Evolutionary conservation across 2,797 vertebrate species (phyloP).

Genomic region (Micropoecilia bifurca): DNA sequence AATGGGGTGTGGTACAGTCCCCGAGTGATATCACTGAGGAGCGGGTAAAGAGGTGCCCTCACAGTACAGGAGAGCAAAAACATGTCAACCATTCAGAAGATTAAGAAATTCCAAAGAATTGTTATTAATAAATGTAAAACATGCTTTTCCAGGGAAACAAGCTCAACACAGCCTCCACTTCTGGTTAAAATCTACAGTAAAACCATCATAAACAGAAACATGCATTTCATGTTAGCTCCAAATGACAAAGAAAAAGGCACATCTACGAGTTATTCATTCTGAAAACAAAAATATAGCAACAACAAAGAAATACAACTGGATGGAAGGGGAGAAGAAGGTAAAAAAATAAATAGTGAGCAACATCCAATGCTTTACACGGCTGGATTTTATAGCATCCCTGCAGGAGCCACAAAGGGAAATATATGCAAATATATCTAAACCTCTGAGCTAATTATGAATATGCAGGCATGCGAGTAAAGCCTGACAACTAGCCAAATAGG

Average conservation of each 20-base stretch:
- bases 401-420: slow-evolving; percentile 11
- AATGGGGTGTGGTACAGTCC: slow-evolving; percentile 64
- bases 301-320: slow-evolving; percentile 5
- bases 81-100: slow-evolving; percentile 13
- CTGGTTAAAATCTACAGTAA: slow-evolving; percentile 30
- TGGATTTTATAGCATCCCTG: slow-evolving; percentile 11
- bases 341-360: slow-evolving; percentile 11
- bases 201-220: slow-evolving; percentile 42
- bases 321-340: not conserved
- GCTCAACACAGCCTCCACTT: not conserved
- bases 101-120: not conserved
- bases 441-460: not conserved
- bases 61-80: slow-evolving; percentile 6
- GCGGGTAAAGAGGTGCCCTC: not conserved
- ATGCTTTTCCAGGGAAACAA: slow-evolving; percentile 9
- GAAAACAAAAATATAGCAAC: not conserved
- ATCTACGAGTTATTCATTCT: not conserved
- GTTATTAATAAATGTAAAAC: not conserved
- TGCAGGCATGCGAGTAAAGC: not conserved
- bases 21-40: slow-evolving; percentile 32
- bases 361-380: slow-evolving; percentile 27
- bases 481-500: slow-evolving; percentile 10
- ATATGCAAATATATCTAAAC: slow-evolving; percentile 44
- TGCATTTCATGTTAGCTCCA: slow-evolving; percentile 1
- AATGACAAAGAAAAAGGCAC: not conserved